Conservation (phyloP, 2,888 invertebrate genomes). For the Monoplex corrugatus region DNA sequence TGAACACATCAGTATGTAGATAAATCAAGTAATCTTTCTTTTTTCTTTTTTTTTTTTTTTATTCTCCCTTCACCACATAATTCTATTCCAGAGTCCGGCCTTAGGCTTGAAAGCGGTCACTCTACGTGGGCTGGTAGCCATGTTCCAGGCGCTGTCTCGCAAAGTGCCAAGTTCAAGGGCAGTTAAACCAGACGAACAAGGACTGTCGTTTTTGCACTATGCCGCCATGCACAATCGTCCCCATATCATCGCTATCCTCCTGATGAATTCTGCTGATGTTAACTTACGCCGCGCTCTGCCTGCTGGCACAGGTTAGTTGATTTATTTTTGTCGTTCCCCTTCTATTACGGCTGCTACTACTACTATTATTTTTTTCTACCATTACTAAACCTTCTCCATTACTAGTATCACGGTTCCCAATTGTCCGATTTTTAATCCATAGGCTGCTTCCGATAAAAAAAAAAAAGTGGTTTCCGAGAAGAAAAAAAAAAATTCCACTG, state of each 20-base stretch:
- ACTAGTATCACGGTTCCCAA: too few relatives aligned
- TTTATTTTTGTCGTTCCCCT: background rate
- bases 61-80: too few relatives aligned
- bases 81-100: slow-evolving; percentile 76
- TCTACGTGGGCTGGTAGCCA: slow-evolving; percentile 78
- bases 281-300: slow-evolving; percentile 65
- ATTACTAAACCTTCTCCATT: too few relatives aligned
- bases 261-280: slow-evolving; percentile 78
- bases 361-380: too few relatives aligned
- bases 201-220: slow-evolving; percentile 79
- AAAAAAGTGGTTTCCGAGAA: too few relatives aligned
- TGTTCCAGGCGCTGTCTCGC: slow-evolving; percentile 77
- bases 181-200: slow-evolving; percentile 80
- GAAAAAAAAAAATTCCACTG: too few relatives aligned
- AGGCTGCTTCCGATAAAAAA: too few relatives aligned
- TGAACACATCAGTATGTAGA: too few relatives aligned
- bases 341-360: too few relatives aligned
- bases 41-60: too few relatives aligned
- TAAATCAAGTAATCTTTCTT: too few relatives aligned
- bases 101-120: slow-evolving; percentile 77
- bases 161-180: slow-evolving; percentile 78
- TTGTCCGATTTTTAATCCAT: too few relatives aligned
- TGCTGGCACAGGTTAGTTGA: background rate
- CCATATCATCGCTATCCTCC: slow-evolving; percentile 76
- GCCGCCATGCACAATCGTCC: slow-evolving; percentile 81